Evolutionary conservation across 2,888 invertebrate species (phyloP), one percentile per base, ranked within the genome.

Genomic region (Acrobasis consociella): DNA sequence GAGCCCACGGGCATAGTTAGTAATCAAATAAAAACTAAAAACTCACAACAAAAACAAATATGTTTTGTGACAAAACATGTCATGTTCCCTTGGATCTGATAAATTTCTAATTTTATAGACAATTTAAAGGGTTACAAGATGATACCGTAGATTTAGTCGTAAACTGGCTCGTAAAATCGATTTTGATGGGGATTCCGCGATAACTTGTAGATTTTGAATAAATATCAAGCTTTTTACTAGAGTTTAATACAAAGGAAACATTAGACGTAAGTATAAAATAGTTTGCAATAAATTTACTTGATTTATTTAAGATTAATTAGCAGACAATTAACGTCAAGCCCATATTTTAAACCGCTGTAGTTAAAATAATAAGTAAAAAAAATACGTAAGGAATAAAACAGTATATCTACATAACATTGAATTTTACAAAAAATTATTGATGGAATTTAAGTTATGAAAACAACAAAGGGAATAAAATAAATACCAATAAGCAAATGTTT

Each of bases 71-170:
- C 42, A 13, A 31, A 31, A 7, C 31, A 31, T n/a, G n/a, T n/a
- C 31, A 11, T 46, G 17, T 13, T 56, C 22, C 13, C 42, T 13
- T 17, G 42, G 22, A 42, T 22, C 42, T 39, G 22, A 74, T 75
- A 76, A 74, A 83, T 83, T 78, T 81, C 83, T 82, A 85, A 86
- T 86, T 87, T 85, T 85, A 87, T 83, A 72, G 81, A 75, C 81
- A 77, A 82, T 81, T 85, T 83, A 83, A 83, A 85, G 85, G 85
- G 82, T 86, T 83, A 86, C 83, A 82, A 85, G 84, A 83, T 79
- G 83, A 83, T 83, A 83, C 85, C 82, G 85, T 86, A 87, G 88
- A 87, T 88, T 88, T 85, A 81, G 80, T 83, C 87, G 83, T 89
- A 89, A 89, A 88, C 70, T 65, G 67, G 74, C 76, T 79, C 82